Evolutionary conservation across 2,113 vertebrate species (phyloP).

Genomic region (Anhinga rufa): DNA sequence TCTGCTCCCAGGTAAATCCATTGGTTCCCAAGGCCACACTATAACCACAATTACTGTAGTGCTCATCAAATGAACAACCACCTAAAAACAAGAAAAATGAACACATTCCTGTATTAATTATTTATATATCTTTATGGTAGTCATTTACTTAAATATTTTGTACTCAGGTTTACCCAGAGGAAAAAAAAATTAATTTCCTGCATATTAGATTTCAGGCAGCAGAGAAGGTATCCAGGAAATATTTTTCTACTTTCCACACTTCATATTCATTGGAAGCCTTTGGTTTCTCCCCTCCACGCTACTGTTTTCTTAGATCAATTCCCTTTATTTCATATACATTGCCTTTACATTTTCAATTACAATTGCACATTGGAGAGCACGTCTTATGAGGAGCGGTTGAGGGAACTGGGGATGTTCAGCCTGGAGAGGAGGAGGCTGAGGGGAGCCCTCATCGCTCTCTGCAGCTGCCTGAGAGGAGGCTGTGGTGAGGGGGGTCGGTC

Average conservation of each 20-base stretch:
- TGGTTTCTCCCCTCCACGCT: not conserved
- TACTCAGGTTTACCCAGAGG: slow-evolving; percentile 7
- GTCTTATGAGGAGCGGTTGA: too few relatives aligned
- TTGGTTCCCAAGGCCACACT: slow-evolving; percentile 93
- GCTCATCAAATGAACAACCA: slow-evolving; percentile 92
- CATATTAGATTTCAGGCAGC: slow-evolving; percentile 4
- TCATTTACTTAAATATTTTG: slow-evolving; percentile 69
- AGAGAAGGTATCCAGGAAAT: not conserved
- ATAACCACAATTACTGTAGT: slow-evolving; percentile 93
- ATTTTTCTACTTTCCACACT: not conserved
- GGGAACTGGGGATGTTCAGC: too few relatives aligned
- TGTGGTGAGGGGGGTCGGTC: too few relatives aligned
- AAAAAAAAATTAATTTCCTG: not conserved
- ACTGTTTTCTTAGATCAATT: slow-evolving; percentile 17
- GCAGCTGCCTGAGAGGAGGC: too few relatives aligned
- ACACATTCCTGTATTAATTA: slow-evolving; percentile 64
- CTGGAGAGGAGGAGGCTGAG: too few relatives aligned
- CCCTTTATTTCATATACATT: slow-evolving; percentile 1
- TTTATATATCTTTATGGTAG: not conserved
- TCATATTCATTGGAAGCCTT: not conserved
- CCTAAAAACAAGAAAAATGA: slow-evolving; percentile 71
- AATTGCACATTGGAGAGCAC: not conserved
- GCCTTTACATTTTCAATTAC: slow-evolving; percentile 9
- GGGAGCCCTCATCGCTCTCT: too few relatives aligned
- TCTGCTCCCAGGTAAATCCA: slow-evolving; percentile 97